Conservation (phyloP, 2,113 vertebrate genomes). For the Platysteira castanea region DNA sequence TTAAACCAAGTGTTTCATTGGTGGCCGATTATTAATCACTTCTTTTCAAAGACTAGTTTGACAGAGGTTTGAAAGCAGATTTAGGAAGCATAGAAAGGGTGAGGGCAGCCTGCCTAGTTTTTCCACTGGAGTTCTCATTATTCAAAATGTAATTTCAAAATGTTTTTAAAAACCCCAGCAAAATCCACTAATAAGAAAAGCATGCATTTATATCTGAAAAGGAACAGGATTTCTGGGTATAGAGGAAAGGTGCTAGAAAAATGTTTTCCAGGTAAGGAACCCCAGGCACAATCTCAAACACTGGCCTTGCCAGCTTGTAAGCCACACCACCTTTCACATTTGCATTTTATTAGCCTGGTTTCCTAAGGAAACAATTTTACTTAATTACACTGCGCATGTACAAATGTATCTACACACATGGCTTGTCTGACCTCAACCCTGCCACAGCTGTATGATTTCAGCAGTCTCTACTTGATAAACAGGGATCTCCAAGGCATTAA, state of each 20-base stretch:
- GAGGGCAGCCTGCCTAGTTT: background rate
- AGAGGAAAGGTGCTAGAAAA: background rate
- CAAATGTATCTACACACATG: background rate
- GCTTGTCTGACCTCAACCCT: background rate
- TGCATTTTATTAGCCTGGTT: slow-evolving; percentile 29
- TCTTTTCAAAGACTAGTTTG: background rate
- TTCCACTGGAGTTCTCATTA: background rate
- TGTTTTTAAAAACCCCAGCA: background rate
- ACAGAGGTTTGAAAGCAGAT: slow-evolving; percentile 22
- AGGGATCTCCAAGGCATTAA: background rate
- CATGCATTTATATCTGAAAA: background rate
- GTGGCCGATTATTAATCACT: background rate
- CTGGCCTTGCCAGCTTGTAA: background rate
- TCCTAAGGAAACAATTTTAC: slow-evolving; percentile 27
- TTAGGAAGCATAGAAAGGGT: background rate
- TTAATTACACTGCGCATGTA: background rate
- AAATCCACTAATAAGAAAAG: background rate
- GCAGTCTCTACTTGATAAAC: background rate
- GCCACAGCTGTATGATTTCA: background rate
- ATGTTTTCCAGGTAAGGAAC: slow-evolving; percentile 8
- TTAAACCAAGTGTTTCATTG: slow-evolving; percentile 35
- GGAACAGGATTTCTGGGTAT: background rate
- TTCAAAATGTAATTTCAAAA: background rate
- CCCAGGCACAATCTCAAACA: background rate
- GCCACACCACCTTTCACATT: background rate